Evolutionary conservation across 2,113 vertebrate genomes (phyloP).

Genomic region (Neodontobutis hainanensis): DNA sequence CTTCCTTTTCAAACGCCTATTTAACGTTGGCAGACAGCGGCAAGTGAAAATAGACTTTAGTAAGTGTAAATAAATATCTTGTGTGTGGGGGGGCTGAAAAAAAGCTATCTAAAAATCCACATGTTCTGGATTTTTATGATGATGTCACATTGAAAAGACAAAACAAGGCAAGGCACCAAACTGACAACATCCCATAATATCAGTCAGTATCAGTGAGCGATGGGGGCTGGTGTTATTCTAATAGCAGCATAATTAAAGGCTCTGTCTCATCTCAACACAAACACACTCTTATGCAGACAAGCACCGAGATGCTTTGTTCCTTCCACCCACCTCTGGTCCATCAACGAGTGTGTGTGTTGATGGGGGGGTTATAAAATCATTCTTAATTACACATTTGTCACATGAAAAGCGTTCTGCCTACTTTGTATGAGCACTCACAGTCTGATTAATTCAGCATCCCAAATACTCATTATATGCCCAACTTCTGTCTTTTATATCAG

Average conservation of each 20-base stretch:
- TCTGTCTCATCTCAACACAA: slow-evolving; percentile 67
- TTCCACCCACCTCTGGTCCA: slow-evolving; percentile 66
- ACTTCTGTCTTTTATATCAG: slow-evolving; percentile 70
- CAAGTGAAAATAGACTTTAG: slow-evolving; percentile 47
- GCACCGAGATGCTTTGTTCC: slow-evolving; percentile 65
- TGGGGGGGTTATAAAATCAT: slow-evolving; percentile 70
- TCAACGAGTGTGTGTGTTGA: slow-evolving; percentile 33
- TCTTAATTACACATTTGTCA: slow-evolving; percentile 84
- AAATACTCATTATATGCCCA: slow-evolving; percentile 77
- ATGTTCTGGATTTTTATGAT: slow-evolving; percentile 44
- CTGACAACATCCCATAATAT: slow-evolving; percentile 66
- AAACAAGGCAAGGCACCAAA: slow-evolving; percentile 47
- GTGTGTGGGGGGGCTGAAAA: slow-evolving; percentile 46
- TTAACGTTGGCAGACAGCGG: slow-evolving; percentile 32
- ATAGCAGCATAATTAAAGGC: slow-evolving; percentile 74
- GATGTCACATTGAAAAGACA: slow-evolving; percentile 58
- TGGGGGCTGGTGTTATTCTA: slow-evolving; percentile 64
- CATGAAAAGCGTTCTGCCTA: slow-evolving; percentile 76
- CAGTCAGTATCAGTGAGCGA: slow-evolving; percentile 55
- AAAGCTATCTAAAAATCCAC: slow-evolving; percentile 45
- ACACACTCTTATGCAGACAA: slow-evolving; percentile 27
- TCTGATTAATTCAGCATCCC: slow-evolving; percentile 78
- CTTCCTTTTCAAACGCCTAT: slow-evolving; percentile 32
- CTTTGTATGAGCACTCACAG: slow-evolving; percentile 67
- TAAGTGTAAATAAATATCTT: slow-evolving; percentile 50